Conservation (phyloP, 2,888 invertebrate species). For the Atherix ibis region DNA sequence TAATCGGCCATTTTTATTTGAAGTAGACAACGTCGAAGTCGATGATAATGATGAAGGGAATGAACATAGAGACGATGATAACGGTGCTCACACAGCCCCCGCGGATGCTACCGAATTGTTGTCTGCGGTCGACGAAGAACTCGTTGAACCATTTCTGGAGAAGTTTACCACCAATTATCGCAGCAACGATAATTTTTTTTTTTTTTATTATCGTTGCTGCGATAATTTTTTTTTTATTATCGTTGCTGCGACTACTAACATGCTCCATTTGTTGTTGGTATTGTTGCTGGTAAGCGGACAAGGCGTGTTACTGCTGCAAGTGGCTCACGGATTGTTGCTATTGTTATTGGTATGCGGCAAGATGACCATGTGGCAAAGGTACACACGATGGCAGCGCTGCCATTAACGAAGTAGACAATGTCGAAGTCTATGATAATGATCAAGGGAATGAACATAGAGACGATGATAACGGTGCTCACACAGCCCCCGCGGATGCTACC, state of each 20-base stretch:
- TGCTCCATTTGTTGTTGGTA: conserved; percentile 21
- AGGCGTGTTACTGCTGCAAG: conserved; percentile 8
- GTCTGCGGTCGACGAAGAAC: conserved; percentile 13
- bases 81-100: conserved; percentile 11
- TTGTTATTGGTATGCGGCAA: conserved; percentile 13
- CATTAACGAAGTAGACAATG: conserved; percentile 2
- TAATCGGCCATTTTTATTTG: too few relatives aligned
- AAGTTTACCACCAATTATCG: conserved; percentile 55
- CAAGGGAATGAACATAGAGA: conserved; percentile 10
- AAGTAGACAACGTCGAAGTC: conserved; percentile 18
- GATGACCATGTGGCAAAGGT: too few relatives aligned
- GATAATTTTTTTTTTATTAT: too few relatives aligned
- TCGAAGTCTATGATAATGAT: conserved; percentile 15
- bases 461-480: conserved; percentile 8
- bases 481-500: conserved; percentile 15
- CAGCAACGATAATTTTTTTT: conserved; percentile 64
- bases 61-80: conserved; percentile 6
- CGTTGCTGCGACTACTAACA: conserved; percentile 12
- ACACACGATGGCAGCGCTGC: conserved; percentile 14
- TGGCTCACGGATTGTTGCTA: conserved; percentile 11
- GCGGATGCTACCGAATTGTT: conserved; percentile 21
- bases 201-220: too few relatives aligned
- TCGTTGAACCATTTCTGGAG: conserved; percentile 35
- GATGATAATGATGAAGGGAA: conserved; percentile 13
- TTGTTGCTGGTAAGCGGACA: conserved; percentile 14